Conservation (phyloP, 2,113 vertebrate genomes). For the Mesitornis unicolor region DNA sequence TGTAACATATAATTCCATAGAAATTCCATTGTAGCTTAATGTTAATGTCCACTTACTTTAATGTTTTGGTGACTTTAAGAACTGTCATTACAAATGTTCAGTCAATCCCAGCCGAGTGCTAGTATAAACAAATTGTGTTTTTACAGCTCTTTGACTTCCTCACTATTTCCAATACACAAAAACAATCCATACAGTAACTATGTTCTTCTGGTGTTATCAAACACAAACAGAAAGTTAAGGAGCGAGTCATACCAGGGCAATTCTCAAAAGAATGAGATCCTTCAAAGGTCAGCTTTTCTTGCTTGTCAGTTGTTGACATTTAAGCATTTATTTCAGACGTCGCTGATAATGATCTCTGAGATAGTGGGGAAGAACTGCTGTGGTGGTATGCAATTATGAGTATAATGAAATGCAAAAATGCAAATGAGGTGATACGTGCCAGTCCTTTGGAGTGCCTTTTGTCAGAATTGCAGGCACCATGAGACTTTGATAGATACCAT, state of each 20-base stretch:
- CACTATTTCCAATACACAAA: background rate
- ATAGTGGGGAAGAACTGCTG: constrained; percentile 87
- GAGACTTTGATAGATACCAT: constrained; percentile 88
- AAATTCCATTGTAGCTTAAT: background rate
- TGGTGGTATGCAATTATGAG: constrained; percentile 91
- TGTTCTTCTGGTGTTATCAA: constrained; percentile 71
- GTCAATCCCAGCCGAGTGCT: background rate
- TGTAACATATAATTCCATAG: background rate
- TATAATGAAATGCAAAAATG: constrained; percentile 99
- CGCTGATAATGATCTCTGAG: constrained; percentile 89
- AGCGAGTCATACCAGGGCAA: constrained; percentile 62
- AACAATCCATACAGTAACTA: background rate
- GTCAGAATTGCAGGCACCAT: constrained; percentile 80
- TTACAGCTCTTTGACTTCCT: constrained; percentile 30
- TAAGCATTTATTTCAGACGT: constrained; percentile 91
- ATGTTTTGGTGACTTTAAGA: constrained; percentile 31
- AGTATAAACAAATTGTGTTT: background rate
- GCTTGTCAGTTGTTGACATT: constrained; percentile 95
- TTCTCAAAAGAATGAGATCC: constrained; percentile 76
- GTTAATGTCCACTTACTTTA: background rate
- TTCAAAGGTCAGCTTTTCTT: constrained; percentile 93
- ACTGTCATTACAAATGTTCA: background rate
- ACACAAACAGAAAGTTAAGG: constrained; percentile 72
- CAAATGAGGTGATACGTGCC: constrained; percentile 87
- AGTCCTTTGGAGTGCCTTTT: constrained; percentile 86